A percentile compares a stretch with the other conserved stretches of the same genome.
Conservation (phyloP, 2,888 invertebrate genomes). For the Andricus curvator region DNA sequence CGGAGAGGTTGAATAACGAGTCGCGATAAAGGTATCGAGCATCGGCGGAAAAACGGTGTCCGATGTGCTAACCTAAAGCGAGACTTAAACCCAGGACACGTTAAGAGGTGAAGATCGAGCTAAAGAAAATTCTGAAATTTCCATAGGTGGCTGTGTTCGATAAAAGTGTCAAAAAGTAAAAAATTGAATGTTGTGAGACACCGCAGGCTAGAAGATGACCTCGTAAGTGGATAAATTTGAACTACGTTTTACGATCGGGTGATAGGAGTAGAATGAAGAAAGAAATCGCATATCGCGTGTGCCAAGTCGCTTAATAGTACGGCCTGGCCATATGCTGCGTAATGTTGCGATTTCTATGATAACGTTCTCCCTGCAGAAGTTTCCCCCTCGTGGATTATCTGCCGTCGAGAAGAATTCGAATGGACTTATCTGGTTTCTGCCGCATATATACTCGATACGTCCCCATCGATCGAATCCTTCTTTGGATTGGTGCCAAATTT, state of each 20-base stretch:
- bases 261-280: conserved; percentile 42
- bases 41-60: conserved; percentile 25
- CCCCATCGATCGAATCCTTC: background rate
- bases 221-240: conserved; percentile 58
- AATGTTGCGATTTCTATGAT: conserved; percentile 38
- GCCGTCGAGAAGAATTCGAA: conserved; percentile 29
- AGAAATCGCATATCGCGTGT: conserved; percentile 46
- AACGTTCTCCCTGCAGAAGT: conserved; percentile 31
- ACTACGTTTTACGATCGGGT: conserved; percentile 38
- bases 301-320: conserved; percentile 60
- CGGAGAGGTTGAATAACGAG: conserved; percentile 23
- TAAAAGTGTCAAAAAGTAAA: conserved; percentile 52
- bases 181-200: conserved; percentile 50
- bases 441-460: conserved; percentile 14
- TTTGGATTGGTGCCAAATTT: conserved; percentile 12
- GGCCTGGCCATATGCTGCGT: conserved; percentile 62
- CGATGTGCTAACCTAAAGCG: conserved; percentile 19
- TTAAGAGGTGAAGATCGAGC: conserved; percentile 14
- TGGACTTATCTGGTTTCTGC: conserved; percentile 36
- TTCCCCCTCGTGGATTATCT: conserved; percentile 30
- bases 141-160: conserved; percentile 2
- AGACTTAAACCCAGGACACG: conserved; percentile 7
- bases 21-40: conserved; percentile 30
- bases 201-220: conserved; percentile 41
- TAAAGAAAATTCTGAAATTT: conserved; percentile 21